Evolutionary conservation across 2,888 invertebrate genomes (phyloP).

Genomic region (Ormyrus pomaceus): DNA sequence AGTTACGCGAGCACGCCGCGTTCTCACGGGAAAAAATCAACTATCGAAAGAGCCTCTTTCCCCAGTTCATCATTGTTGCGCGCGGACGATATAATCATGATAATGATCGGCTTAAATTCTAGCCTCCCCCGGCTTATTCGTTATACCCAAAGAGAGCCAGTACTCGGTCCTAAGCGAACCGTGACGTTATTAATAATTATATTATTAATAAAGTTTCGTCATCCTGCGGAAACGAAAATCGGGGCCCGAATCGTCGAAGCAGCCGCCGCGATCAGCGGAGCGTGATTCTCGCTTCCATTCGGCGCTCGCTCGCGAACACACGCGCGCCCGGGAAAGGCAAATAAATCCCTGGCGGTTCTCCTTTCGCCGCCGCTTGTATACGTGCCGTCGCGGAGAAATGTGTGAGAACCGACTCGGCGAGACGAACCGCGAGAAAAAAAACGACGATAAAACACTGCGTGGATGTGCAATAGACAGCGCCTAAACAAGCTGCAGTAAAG

Average conservation of each 20-base stretch:
- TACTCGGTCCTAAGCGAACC: slow-evolving; percentile 60
- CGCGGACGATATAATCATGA: slow-evolving; percentile 39
- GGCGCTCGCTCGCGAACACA: slow-evolving; percentile 11
- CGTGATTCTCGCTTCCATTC: slow-evolving; percentile 50
- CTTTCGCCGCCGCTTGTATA: slow-evolving; percentile 47
- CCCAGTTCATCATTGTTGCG: slow-evolving; percentile 53
- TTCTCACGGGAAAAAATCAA: slow-evolving; percentile 51
- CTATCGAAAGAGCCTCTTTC: slow-evolving; percentile 44
- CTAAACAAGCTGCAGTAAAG: slow-evolving; percentile 27
- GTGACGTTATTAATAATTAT: slow-evolving; percentile 61
- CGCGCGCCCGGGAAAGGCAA: slow-evolving; percentile 51
- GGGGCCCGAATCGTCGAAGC: slow-evolving; percentile 59
- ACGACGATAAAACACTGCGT: slow-evolving; percentile 11
- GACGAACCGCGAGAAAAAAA: slow-evolving; percentile 38
- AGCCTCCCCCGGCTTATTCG: slow-evolving; percentile 8
- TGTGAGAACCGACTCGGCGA: slow-evolving; percentile 46
- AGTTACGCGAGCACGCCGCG: slow-evolving; percentile 45
- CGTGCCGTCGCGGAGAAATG: slow-evolving; percentile 27
- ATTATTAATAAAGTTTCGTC: slow-evolving; percentile 63
- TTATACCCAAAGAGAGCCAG: background rate
- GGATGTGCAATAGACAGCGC: slow-evolving; percentile 34
- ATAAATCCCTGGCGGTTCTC: slow-evolving; percentile 49
- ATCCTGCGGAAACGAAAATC: slow-evolving; percentile 65
- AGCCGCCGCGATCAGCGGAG: slow-evolving; percentile 44
- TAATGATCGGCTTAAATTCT: slow-evolving; percentile 27